A percentile compares a stretch with the other conserved stretches of the same genome.
These are phyloP conservation scores for Nipponia nippon DNA, from an alignment of 2,113 vertebrate genomes.

Conservation along the genomic window DNA sequence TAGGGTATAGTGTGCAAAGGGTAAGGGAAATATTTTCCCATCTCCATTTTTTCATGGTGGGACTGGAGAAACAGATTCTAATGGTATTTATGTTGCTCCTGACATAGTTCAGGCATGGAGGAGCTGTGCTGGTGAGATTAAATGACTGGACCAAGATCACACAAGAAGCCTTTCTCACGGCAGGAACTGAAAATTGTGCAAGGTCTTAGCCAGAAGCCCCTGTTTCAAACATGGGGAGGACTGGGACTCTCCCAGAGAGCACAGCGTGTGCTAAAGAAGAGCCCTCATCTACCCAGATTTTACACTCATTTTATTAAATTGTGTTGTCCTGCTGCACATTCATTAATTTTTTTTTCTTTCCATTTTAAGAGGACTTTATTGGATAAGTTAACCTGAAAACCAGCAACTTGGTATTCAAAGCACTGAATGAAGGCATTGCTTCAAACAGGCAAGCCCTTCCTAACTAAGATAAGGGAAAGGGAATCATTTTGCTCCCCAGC, in stretches of 20 bases:
- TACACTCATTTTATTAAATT: background rate
- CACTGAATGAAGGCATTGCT: background rate
- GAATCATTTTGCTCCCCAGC: background rate
- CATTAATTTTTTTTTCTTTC: background rate
- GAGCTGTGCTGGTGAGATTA: background rate
- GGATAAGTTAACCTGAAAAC: background rate
- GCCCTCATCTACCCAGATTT: background rate
- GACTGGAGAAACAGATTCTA: background rate
- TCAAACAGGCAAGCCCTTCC: background rate
- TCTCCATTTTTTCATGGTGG: background rate
- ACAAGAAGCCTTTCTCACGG: background rate
- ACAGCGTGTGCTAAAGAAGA: background rate
- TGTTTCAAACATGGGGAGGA: accelerated
- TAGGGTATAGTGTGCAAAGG: background rate
- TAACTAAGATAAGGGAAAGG: background rate
- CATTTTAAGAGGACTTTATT: background rate
- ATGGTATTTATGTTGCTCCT: background rate
- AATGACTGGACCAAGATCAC: background rate
- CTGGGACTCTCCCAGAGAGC: background rate
- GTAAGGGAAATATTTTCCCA: background rate
- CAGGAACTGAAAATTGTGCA: background rate
- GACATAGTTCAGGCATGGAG: background rate
- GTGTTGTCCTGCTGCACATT: accelerated
- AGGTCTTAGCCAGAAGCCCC: background rate
- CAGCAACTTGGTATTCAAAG: background rate